Evolutionary conservation across 2,888 invertebrate genomes (phyloP), one percentile per base, ranked within the genome.

Genomic region (Hemistola chrysoprasaria): DNA sequence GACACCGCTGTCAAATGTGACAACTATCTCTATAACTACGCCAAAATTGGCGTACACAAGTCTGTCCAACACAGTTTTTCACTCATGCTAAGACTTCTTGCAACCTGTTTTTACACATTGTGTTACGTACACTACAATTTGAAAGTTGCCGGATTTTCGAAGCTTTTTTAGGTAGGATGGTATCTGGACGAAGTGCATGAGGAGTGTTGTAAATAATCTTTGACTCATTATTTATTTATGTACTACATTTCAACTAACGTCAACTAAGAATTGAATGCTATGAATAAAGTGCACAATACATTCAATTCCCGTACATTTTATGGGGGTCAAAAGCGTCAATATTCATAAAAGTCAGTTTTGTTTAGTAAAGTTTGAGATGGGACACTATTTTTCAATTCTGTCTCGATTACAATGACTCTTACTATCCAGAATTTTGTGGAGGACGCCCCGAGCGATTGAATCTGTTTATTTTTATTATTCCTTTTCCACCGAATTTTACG

Each of bases 291-390:
- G 4, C 16, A 16, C n/a, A n/a, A n/a, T n/a, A n/a, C n/a, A 35
- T 35, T 38, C 45, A 39, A 39, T 27, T 6, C n/a, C 1, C 10
- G 37, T 26, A 37, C 28, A 27, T 48, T 62, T 62, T 62, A 65
- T 62, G 53, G 53, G 59, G 64, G 64, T 68, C 68, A 66, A 48
- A 56, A 49, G 61, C 73, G 69, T 71, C 71, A 62, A 69, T 71
- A 66, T 76, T 78, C 75, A 76, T 82, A 81, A 78, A 76, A 71
- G 75, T 74, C 75, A 71, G 62, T 65, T 71, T 67, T 70, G 67
- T 75, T 66, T 65, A 62, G 58, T 47, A 46, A 47, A 66, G 67
- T 38, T 44, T 61, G 55, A 56, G 73, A 78, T 81, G 73, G 54
- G 62, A 32, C 62, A 64, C 59, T 65, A 70, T 78, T 75, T 79